phyloP scores from a whole-genome alignment of 2,888 invertebrate genomes.

The Cephus pygmeus region DNA sequence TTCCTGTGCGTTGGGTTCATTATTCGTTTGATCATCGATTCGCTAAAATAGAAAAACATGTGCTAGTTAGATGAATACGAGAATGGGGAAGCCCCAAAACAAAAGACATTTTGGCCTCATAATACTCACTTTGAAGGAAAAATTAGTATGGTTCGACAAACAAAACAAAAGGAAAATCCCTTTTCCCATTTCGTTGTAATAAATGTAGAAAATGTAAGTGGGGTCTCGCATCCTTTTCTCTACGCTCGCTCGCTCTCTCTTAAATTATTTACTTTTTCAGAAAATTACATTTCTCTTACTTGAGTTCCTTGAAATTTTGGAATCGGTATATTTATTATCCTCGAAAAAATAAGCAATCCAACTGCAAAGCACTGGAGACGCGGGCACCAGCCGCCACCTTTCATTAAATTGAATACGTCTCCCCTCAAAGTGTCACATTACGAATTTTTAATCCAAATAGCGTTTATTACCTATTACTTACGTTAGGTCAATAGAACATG shows the following conservation, averaged over 20 bases:
- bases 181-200: not conserved
- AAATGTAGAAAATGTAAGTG: not conserved
- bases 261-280: not conserved
- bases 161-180: not conserved
- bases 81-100: not conserved
- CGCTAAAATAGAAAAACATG: not conserved
- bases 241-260: no score
- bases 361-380: not conserved
- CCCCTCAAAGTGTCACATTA: not conserved
- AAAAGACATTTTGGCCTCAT: not conserved
- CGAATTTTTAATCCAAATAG: not conserved
- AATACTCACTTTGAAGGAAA: not conserved
- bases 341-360: not conserved
- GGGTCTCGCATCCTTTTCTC: no score
- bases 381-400: not conserved
- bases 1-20: not conserved
- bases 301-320: no score
- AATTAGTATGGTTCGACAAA: not conserved
- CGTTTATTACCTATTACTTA: not conserved
- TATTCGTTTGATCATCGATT: not conserved
- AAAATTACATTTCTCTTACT: no score
- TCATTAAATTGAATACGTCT: not conserved
- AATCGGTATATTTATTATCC: not conserved
- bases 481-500: not conserved
- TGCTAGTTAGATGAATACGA: not conserved